Conservation (phyloP, 1,140 invertebrate genomes). For the Zaprionus davidi region DNA sequence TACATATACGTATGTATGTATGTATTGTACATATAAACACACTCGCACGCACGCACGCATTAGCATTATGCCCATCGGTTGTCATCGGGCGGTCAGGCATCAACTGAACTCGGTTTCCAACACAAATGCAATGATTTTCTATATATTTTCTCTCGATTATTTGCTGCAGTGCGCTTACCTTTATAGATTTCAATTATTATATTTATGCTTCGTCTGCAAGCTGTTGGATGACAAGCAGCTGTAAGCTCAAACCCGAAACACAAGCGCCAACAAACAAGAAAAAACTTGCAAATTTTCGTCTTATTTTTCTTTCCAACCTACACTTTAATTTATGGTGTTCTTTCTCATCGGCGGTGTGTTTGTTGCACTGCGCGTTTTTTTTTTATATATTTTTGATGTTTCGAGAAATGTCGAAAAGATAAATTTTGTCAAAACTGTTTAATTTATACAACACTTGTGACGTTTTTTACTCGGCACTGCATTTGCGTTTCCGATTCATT, state of each 20-base stretch:
- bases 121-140: conserved; percentile 35
- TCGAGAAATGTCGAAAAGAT: conserved; percentile 32
- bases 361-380: conserved; percentile 38
- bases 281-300: conserved; percentile 40
- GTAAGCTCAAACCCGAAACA: conserved; percentile 26
- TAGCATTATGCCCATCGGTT: conserved; percentile 34
- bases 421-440: conserved; percentile 44
- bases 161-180: conserved; percentile 21
- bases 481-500: conserved; percentile 42
- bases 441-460: conserved; percentile 47
- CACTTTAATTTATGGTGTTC: conserved; percentile 50
- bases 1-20: conserved; percentile 9
- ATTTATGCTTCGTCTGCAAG: conserved; percentile 17
- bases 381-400: conserved; percentile 20
- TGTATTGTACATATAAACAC: conserved; percentile 12
- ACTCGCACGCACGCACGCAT: conserved; percentile 50
- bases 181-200: conserved; percentile 11
- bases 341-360: conserved; percentile 30
- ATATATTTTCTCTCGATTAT: conserved; percentile 1
- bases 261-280: conserved; percentile 41
- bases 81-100: conserved; percentile 8
- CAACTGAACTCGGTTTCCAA: conserved; percentile 15
- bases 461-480: conserved; percentile 39
- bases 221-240: conserved; percentile 39
- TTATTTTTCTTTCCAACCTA: conserved; percentile 55